phyloP scores from a whole-genome alignment of 35 echinoderm and acorn worm genomes.

The Heliocidaris erythrogramma region DNA sequence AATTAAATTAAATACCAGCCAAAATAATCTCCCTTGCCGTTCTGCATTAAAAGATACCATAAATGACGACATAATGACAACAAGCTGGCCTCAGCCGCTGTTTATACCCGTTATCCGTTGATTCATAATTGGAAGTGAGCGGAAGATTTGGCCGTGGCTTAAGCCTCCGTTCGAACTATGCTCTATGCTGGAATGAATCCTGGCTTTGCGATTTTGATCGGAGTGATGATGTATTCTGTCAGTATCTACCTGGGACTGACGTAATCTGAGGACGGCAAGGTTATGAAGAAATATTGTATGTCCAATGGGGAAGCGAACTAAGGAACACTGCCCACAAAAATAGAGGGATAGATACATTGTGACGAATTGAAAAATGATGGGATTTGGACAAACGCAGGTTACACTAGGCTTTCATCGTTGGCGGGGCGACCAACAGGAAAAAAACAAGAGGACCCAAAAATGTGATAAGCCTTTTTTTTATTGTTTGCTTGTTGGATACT shows the following conservation, averaged over 20 bases:
- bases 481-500: too few species aligned
- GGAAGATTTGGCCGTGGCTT: not conserved
- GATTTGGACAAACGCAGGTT: too few species aligned
- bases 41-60: not conserved
- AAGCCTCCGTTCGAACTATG: not conserved
- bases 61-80: not conserved
- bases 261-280: not conserved
- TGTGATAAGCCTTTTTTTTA: too few species aligned
- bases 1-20: not conserved
- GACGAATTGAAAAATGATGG: not conserved
- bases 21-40: not conserved
- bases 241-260: not conserved
- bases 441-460: too few species aligned
- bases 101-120: not conserved
- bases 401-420: too few species aligned
- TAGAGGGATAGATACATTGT: not conserved
- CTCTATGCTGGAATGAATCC: not conserved
- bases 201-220: not conserved
- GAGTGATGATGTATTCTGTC: not conserved
- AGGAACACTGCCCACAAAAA: not conserved
- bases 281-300: not conserved
- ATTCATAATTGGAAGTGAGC: not conserved
- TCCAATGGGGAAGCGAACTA: not conserved
- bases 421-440: too few species aligned
- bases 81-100: not conserved